A percentile compares a stretch with the other conserved stretches of the same genome.
Evolutionary conservation across 2,797 vertebrate species (phyloP).

Genomic region (Gallinago stenura): DNA sequence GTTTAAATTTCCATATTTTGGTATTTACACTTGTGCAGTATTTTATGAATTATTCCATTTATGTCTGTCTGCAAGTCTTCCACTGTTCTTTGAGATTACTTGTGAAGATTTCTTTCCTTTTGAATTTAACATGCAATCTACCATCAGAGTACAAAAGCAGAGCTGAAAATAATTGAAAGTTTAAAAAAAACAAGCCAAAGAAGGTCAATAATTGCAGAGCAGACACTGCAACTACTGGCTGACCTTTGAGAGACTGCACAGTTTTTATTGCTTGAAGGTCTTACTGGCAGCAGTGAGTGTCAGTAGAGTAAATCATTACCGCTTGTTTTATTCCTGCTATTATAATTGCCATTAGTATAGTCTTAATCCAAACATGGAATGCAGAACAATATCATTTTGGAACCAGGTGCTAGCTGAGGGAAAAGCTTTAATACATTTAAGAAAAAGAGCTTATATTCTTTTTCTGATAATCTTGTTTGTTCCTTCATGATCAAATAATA

Average conservation of each 20-base stretch:
- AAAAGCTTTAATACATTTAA: not conserved
- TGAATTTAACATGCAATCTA: not conserved
- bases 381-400: not conserved
- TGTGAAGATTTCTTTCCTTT: not conserved
- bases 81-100: not conserved
- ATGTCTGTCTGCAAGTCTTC: not conserved
- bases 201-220: not conserved
- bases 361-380: not conserved
- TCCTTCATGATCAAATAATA: not conserved
- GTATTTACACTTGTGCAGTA: not conserved
- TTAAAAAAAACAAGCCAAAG: not conserved
- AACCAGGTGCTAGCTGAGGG: not conserved
- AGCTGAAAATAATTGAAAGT: not conserved
- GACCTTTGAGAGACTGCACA: not conserved
- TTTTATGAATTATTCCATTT: not conserved
- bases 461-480: not conserved
- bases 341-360: not conserved
- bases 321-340: not conserved
- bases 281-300: not conserved
- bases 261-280: not conserved
- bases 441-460: not conserved
- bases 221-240: not conserved
- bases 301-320: not conserved
- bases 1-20: not conserved
- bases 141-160: not conserved